Conservation (phyloP, 2,888 invertebrate genomes). For the Ormia ochracea region DNA sequence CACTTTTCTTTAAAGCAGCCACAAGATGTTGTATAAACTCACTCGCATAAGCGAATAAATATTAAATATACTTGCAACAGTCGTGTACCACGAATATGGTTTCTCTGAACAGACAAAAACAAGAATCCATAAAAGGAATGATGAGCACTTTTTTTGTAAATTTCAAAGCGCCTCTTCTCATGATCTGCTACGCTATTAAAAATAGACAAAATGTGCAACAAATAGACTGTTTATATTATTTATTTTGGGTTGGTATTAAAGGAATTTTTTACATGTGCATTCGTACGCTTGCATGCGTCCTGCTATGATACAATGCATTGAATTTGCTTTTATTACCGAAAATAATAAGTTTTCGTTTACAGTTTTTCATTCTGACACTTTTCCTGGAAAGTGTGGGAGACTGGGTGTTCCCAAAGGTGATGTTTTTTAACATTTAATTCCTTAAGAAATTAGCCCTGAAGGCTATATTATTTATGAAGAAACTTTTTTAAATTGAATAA, state of each 20-base stretch:
- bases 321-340: conserved; percentile 48
- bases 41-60: neutral
- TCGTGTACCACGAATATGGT: neutral
- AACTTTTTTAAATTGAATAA: no score
- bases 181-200: conserved; percentile 58
- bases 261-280: neutral
- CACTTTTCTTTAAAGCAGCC: conserved; percentile 41
- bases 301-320: conserved; percentile 9
- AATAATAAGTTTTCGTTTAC: conserved; percentile 32
- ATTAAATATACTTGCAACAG: neutral
- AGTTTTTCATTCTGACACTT: conserved; percentile 1
- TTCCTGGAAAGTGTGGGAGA: neutral
- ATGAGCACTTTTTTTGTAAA: neutral
- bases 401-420: neutral
- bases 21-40: conserved; percentile 27
- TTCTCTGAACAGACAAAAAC: neutral
- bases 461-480: no score
- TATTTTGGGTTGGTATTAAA: neutral
- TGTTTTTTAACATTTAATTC: neutral
- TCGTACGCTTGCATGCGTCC: neutral
- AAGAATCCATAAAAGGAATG: neutral
- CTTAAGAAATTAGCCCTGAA: no score
- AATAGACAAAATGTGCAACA: conserved; percentile 56
- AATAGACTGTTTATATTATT: conserved; percentile 9
- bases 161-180: conserved; percentile 57